Evolutionary conservation across 2,888 invertebrate species (phyloP).

Genomic region (Melitaea athalia): DNA sequence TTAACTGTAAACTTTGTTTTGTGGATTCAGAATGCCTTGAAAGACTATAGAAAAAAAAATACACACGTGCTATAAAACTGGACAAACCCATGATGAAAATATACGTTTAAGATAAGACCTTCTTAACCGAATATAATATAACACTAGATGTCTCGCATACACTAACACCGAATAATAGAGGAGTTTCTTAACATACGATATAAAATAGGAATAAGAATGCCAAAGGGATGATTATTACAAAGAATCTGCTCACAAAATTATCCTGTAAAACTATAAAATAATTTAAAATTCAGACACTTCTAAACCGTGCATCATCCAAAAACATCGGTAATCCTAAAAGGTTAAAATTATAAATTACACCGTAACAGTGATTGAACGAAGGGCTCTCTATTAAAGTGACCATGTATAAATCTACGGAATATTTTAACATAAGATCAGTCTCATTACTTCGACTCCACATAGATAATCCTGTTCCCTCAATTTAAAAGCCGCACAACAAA

Average conservation of each 20-base stretch:
- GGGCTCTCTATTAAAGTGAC: conserved; percentile 7
- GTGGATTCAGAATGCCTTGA: too few species aligned
- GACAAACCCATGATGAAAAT: too few species aligned
- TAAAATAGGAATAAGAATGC: too few species aligned
- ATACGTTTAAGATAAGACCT: too few species aligned
- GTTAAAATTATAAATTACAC: conserved; percentile 10
- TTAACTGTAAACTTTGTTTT: too few species aligned
- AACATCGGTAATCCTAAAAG: not conserved
- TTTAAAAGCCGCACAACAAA: conserved; percentile 74
- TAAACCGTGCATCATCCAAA: not conserved
- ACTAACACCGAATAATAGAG: too few species aligned
- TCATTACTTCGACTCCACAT: conserved; percentile 19
- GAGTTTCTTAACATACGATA: too few species aligned
- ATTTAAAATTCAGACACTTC: not conserved
- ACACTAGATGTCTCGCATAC: too few species aligned
- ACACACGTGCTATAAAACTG: too few species aligned
- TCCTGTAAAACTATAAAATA: not conserved
- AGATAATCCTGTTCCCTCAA: conserved; percentile 55
- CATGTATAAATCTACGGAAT: conserved; percentile 11
- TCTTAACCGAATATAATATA: too few species aligned
- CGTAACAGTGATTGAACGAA: conserved; percentile 12
- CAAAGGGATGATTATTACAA: too few species aligned
- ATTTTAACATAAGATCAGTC: conserved; percentile 14
- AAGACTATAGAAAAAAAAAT: too few species aligned
- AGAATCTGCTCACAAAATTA: not conserved